phyloP scores from a whole-genome alignment of 2,888 invertebrate genomes.

The Lasioglossum malachurum region DNA sequence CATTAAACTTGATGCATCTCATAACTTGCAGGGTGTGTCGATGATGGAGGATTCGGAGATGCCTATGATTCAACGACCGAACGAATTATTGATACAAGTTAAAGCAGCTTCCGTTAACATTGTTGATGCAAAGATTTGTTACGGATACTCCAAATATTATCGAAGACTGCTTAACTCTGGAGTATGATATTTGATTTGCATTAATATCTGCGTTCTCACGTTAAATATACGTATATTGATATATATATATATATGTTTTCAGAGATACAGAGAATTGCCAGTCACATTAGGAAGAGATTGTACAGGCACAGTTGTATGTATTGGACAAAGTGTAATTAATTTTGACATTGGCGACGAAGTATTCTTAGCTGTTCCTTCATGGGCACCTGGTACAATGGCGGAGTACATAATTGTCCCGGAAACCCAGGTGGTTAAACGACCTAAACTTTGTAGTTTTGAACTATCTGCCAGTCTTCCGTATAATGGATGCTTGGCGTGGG shows the following conservation, averaged over 20 bases:
- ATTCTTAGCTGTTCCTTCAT: conserved; percentile 87
- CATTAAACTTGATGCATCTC: neutral
- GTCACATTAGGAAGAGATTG: conserved; percentile 88
- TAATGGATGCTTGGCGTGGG: conserved; percentile 87
- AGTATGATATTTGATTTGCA: conserved; percentile 71
- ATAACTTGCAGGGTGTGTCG: conserved; percentile 85
- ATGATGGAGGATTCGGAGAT: conserved; percentile 86
- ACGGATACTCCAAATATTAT: conserved; percentile 86
- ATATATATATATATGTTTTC: conserved; percentile 65
- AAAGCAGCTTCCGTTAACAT: conserved; percentile 87
- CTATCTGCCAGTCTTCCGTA: conserved; percentile 88
- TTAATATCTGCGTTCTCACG: conserved; percentile 11
- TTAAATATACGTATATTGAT: neutral
- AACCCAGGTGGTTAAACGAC: conserved; percentile 86
- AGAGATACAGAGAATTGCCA: conserved; percentile 85
- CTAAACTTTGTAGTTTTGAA: conserved; percentile 87
- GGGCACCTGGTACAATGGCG: conserved; percentile 87
- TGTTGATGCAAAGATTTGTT: conserved; percentile 87
- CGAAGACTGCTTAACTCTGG: conserved; percentile 83
- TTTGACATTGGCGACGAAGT: conserved; percentile 89
- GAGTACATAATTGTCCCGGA: conserved; percentile 87
- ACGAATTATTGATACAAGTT: conserved; percentile 88
- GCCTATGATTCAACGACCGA: conserved; percentile 85
- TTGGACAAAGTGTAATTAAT: conserved; percentile 87
- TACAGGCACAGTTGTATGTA: conserved; percentile 87